Evolutionary conservation across 2,113 vertebrate species (phyloP).

Genomic region (Pachyramphus minor): DNA sequence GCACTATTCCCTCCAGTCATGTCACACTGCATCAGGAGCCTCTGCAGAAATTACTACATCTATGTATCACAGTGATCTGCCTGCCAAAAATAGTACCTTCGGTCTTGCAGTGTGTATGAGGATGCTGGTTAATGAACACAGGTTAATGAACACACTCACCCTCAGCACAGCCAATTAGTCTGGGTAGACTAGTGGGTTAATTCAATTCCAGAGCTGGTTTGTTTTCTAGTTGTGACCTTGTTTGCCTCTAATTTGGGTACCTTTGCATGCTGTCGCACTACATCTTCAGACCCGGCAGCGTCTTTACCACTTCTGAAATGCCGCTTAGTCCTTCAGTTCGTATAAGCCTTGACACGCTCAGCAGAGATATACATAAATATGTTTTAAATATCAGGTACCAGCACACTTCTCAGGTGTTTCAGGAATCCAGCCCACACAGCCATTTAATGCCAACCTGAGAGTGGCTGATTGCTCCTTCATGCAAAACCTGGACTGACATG

Average conservation of each 20-base stretch:
- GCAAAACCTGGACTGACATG: not conserved
- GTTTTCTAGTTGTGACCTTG: not conserved
- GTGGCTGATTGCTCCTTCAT: not conserved
- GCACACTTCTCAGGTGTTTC: constrained; percentile 19
- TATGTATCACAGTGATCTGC: not conserved
- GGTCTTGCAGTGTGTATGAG: not conserved
- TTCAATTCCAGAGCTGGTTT: not conserved
- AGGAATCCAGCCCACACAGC: constrained; percentile 18
- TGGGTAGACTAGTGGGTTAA: not conserved
- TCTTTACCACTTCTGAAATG: not conserved
- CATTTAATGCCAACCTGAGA: not conserved
- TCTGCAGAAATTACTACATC: rapidly evolving
- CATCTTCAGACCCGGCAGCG: not conserved
- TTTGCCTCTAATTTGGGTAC: constrained; percentile 17
- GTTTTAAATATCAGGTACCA: not conserved
- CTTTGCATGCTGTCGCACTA: not conserved
- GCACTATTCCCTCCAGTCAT: not conserved
- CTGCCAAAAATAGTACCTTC: not conserved
- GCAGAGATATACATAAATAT: not conserved
- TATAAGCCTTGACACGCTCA: not conserved
- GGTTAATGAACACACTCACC: not conserved
- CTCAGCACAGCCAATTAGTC: not conserved
- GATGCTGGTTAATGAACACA: not conserved
- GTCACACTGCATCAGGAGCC: not conserved
- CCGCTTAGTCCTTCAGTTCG: not conserved